These are phyloP conservation scores for Isoperla grammatica DNA, from an alignment of 2,888 invertebrate species.

Conservation along the genomic window DNA sequence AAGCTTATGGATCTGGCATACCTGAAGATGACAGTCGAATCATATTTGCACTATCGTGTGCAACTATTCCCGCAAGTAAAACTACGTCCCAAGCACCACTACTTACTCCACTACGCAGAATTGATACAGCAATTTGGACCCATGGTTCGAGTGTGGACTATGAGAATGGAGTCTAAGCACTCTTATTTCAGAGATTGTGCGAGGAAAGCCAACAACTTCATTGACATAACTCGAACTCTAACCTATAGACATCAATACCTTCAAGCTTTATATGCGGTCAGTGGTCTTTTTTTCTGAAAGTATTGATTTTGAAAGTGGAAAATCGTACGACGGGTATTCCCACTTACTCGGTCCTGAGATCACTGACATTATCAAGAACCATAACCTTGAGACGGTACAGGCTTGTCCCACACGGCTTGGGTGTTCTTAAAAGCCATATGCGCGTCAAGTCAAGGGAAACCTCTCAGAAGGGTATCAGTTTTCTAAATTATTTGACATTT, in stretches of 20 bases:
- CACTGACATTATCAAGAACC: not conserved
- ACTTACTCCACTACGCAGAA: constrained; percentile 10
- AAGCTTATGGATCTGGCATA: not conserved
- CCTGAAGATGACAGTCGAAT: not conserved
- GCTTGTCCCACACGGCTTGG: no score
- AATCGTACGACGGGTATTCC: not conserved
- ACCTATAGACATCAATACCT: constrained; percentile 13
- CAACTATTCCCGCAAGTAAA: constrained; percentile 1
- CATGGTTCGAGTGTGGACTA: constrained; percentile 14
- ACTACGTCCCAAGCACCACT: constrained; percentile 18
- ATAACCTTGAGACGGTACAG: no score
- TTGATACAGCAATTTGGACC: constrained; percentile 11
- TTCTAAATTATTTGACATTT: no score
- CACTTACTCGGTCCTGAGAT: not conserved
- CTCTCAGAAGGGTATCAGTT: no score
- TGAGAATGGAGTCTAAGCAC: constrained; percentile 18
- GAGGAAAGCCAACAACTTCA: constrained; percentile 2
- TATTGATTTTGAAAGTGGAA: not conserved
- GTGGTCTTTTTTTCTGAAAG: constrained; percentile 1
- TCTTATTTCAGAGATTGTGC: constrained; percentile 8
- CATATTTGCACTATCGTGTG: constrained; percentile 1
- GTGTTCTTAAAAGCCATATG: no score
- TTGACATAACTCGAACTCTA: constrained; percentile 5
- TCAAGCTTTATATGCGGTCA: not conserved
- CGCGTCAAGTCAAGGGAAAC: no score